A percentile compares a stretch with the other conserved stretches of the same genome.
Conservation (phyloP, 92 coral and sea anemone genomes). For the Siderastrea radians region DNA sequence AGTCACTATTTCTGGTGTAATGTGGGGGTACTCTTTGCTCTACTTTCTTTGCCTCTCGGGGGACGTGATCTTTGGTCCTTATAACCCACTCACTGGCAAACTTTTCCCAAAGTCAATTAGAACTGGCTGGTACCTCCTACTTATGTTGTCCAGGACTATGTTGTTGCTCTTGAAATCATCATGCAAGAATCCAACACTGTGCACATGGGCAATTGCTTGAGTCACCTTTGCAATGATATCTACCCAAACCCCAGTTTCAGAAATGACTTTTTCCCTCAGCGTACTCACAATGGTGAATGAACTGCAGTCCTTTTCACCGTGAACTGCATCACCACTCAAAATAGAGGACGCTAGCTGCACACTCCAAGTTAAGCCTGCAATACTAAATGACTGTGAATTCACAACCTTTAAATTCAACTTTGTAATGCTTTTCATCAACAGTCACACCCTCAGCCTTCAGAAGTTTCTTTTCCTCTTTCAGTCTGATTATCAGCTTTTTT, state of each 20-base stretch:
- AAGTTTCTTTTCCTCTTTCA: too few relatives aligned
- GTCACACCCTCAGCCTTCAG: too few relatives aligned
- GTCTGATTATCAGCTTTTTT: too few relatives aligned
- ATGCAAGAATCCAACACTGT: slow-evolving; percentile 5
- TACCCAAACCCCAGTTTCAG: background rate
- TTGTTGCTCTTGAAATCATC: slow-evolving; percentile 25
- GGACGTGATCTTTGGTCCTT: slow-evolving; percentile 12
- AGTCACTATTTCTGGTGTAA: slow-evolving; percentile 23
- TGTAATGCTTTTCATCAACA: too few relatives aligned
- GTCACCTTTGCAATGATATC: slow-evolving; percentile 11
- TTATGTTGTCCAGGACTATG: slow-evolving; percentile 18
- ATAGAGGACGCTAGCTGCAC: slow-evolving; percentile 12
- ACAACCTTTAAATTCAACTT: too few relatives aligned
- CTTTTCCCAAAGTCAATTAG: slow-evolving; percentile 27
- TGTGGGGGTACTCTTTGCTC: slow-evolving; percentile 22
- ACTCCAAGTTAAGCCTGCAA: background rate
- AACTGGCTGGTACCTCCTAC: background rate
- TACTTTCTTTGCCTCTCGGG: background rate
- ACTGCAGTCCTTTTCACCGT: slow-evolving; percentile 9
- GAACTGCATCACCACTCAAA: slow-evolving; percentile 36
- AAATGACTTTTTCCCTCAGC: slow-evolving; percentile 11
- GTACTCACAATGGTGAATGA: slow-evolving; percentile 3
- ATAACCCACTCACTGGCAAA: background rate
- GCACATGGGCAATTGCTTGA: slow-evolving; percentile 8
- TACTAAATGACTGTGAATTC: too few relatives aligned